Evolutionary conservation across 2,113 vertebrate genomes (phyloP), one percentile per base, ranked within the genome.

Genomic region (Ciconia stormi): DNA sequence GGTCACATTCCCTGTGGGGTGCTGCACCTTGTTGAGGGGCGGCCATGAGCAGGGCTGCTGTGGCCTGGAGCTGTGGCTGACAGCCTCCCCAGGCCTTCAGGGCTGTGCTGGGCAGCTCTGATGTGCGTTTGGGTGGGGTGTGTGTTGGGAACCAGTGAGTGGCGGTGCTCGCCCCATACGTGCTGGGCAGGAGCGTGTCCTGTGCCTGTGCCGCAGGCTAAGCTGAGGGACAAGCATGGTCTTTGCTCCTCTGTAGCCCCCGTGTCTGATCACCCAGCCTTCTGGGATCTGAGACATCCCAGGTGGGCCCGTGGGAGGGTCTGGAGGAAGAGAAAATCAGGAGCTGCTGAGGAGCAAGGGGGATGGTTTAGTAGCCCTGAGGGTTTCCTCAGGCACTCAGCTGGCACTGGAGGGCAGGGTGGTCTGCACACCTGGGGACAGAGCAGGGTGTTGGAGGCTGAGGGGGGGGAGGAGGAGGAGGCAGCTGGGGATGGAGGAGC

Each of bases 81-180:
- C 50, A 63, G 22, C n/a, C 12, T 44, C 10, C 29, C 18, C 40
- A 56, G 49, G 7, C 18, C 27, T 34, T 20, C 19, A 20, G 15
- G 22, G 10, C 30, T n/a, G 32, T 22, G 38, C 10, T 47, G 34
- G 34, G 44, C 34, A 61, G 26, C 38, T 38, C 19, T 36, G 34
- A 26, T 1, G 4, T 12, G 17, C 0, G 1, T 76, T 77, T 65
- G 26, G 23, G 26, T 22, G 16, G 38, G 9, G 15, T 21, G 5
- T 26, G 6, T 49, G 27, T 11, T n/a, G 32, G n/a, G 36, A 66
- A 44, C 27, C 36, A 49, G n/a, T 16, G 32, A 5, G 27, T 2
- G 6, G 17, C 27, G 25, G n/a, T 19, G 12, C 18, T 49, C 8
- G 26, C 19, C 3, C 10, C 1, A 0, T 34, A 62, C 1, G 0